Conservation (phyloP, 2,797 vertebrate genomes). For the Xenentodon cancila region DNA sequence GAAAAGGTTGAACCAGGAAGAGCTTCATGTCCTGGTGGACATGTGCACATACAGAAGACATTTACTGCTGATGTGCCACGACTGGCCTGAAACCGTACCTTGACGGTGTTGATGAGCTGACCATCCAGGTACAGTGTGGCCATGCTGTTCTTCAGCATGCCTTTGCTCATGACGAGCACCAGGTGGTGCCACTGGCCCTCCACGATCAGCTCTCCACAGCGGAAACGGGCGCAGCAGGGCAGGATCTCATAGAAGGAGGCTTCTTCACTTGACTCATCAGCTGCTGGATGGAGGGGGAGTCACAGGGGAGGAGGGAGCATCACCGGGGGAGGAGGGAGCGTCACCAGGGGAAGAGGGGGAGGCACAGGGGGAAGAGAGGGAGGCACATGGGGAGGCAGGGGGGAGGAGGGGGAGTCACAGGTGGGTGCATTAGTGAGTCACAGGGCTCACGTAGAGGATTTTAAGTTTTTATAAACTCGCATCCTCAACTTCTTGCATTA, state of each 20-base stretch:
- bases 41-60: no score
- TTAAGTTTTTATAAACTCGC: no score
- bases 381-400: no score
- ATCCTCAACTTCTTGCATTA: no score
- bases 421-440: no score
- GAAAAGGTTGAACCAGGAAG: no score
- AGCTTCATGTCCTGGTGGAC: no score
- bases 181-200: slow-evolving; percentile 99
- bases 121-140: slow-evolving; percentile 94
- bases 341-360: no score
- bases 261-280: slow-evolving; percentile 95
- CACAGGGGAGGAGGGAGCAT: neutral
- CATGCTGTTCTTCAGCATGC: slow-evolving; percentile 99
- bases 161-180: slow-evolving; percentile 97
- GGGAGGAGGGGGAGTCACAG: neutral
- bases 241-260: slow-evolving; percentile 97
- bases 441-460: neutral
- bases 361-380: neutral
- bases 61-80: no score
- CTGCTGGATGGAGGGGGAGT: slow-evolving; percentile 65
- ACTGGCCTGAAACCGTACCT: slow-evolving; percentile 79
- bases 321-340: neutral
- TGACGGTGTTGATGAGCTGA: slow-evolving; percentile 92
- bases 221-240: slow-evolving; percentile 95
- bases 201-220: slow-evolving; percentile 92